These are phyloP conservation scores for Melipona quadrifasciata DNA, from an alignment of 1,140 invertebrate genomes.

Conservation along the genomic window DNA sequence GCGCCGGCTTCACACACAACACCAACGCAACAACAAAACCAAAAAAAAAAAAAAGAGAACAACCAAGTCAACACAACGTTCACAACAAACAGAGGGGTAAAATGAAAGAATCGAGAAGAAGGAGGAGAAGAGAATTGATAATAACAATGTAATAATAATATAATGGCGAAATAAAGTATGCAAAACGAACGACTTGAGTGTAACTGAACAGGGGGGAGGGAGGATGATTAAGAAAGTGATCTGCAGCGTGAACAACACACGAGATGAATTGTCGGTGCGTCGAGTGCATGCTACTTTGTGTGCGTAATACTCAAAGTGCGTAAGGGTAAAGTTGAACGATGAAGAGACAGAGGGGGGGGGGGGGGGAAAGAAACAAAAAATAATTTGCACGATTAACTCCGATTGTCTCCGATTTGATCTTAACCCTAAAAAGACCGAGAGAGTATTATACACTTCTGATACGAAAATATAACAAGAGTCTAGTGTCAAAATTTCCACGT, in stretches of 20 bases:
- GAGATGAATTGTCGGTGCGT: conserved; percentile 48
- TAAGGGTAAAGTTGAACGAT: conserved; percentile 15
- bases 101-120: conserved; percentile 44
- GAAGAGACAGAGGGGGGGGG: not conserved
- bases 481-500: too few relatives aligned
- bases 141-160: conserved; percentile 48
- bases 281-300: conserved; percentile 61
- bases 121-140: not conserved
- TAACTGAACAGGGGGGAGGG: conserved; percentile 63
- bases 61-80: conserved; percentile 82
- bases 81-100: conserved; percentile 77
- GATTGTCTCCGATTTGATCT: not conserved
- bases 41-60: conserved; percentile 80
- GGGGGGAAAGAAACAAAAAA: not conserved
- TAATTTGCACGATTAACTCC: not conserved
- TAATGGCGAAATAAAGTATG: conserved; percentile 39
- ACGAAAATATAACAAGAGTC: too few relatives aligned
- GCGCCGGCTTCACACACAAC: conserved; percentile 86
- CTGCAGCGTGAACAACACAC: conserved; percentile 31
- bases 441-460: too few relatives aligned
- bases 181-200: conserved; percentile 30
- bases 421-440: too few relatives aligned
- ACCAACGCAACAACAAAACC: conserved; percentile 83
- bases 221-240: not conserved
- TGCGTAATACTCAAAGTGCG: conserved; percentile 20